Percentiles rank a stretch among this genome's conserved stretches.
Conservation (phyloP, 2,888 invertebrate genomes). For the Apodemia zela region DNA sequence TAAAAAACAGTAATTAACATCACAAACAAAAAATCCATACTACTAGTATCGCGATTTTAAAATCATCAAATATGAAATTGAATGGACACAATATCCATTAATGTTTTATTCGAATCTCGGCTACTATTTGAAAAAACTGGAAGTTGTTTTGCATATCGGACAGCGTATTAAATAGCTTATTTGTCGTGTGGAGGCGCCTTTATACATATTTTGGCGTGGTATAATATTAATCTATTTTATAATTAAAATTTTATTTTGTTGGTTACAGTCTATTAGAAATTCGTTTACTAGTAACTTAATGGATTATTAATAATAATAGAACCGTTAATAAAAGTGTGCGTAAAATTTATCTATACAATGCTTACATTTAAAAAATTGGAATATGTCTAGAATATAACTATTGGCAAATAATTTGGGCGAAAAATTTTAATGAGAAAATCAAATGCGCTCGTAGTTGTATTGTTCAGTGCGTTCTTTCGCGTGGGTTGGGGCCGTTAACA, state of each 20-base stretch:
- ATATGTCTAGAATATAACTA: not conserved
- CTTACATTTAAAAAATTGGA: slow-evolving; percentile 7
- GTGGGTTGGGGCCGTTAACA: not conserved
- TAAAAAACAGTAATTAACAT: slow-evolving; percentile 41
- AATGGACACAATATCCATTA: too few species aligned
- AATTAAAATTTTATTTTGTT: not conserved
- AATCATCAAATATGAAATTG: too few species aligned
- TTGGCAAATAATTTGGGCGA: not conserved
- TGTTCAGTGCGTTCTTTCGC: not conserved
- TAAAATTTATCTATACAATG: slow-evolving; percentile 22
- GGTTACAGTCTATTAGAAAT: slow-evolving; percentile 12
- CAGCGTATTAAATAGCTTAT: slow-evolving; percentile 1
- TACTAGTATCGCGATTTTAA: too few species aligned
- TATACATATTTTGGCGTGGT: slow-evolving; percentile 4
- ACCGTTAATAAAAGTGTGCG: slow-evolving; percentile 31
- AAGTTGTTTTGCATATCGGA: not conserved
- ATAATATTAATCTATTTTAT: not conserved
- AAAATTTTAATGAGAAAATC: too few species aligned
- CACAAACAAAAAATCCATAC: too few species aligned
- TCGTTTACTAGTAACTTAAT: slow-evolving; percentile 24
- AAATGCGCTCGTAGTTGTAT: not conserved
- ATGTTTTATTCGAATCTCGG: too few species aligned
- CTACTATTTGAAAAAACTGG: too few species aligned
- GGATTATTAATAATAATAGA: slow-evolving; percentile 29
- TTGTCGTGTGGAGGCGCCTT: slow-evolving; percentile 10